Evolutionary conservation across 2,888 invertebrate species (phyloP).

Genomic region (Lycaena phlaeas): DNA sequence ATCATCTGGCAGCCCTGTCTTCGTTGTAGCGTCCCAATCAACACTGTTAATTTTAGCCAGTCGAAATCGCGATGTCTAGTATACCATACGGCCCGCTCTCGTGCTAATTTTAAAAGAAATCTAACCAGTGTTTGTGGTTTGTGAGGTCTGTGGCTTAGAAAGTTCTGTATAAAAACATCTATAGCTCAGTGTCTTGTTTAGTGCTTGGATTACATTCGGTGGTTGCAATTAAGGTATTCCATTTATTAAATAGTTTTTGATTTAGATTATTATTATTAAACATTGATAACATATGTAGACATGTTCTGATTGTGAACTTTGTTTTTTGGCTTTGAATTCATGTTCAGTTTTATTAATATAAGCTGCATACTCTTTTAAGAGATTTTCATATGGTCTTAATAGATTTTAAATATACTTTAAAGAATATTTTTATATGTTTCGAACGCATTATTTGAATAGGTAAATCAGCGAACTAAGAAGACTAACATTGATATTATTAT

Average conservation of each 20-base stretch:
- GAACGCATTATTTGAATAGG: too few relatives aligned
- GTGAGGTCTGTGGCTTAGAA: neutral
- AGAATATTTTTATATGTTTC: too few relatives aligned
- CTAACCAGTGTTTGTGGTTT: neutral
- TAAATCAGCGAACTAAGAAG: too few relatives aligned
- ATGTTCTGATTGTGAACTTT: too few relatives aligned
- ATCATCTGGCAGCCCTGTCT: conserved; percentile 19
- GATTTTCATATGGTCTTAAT: too few relatives aligned
- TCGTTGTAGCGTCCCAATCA: conserved; percentile 32
- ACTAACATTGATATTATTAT: too few relatives aligned
- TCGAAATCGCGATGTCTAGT: conserved; percentile 58
- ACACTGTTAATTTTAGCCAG: conserved; percentile 63
- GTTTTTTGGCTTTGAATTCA: too few relatives aligned
- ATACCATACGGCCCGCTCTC: conserved; percentile 17
- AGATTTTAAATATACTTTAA: too few relatives aligned
- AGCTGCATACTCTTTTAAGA: too few relatives aligned
- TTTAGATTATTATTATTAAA: neutral
- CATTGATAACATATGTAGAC: too few relatives aligned
- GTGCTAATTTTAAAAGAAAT: neutral
- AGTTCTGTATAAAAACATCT: conserved; percentile 3
- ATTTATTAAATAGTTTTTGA: neutral
- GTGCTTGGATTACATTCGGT: conserved; percentile 1
- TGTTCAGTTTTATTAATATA: too few relatives aligned
- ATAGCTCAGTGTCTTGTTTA: neutral
- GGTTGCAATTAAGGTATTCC: neutral